Conservation (phyloP, 2,888 invertebrate species). For the Cyrtodaria siliqua region DNA sequence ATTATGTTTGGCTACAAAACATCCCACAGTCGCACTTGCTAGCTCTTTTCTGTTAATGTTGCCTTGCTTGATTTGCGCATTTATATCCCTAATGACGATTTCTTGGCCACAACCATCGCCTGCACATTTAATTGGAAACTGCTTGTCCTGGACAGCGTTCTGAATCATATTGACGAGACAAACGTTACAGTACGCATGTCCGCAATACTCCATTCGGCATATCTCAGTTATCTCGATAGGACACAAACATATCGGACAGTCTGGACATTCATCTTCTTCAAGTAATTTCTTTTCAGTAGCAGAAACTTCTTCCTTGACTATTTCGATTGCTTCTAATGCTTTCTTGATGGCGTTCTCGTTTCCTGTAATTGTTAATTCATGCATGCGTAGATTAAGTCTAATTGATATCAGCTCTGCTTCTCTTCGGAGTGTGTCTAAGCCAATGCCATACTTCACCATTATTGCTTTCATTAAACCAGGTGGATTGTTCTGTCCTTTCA, state of each 20-base stretch:
- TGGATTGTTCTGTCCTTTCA: constrained; percentile 68
- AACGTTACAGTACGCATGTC: constrained; percentile 79
- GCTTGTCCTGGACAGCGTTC: constrained; percentile 61
- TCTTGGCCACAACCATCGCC: constrained; percentile 69
- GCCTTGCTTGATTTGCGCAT: constrained; percentile 44
- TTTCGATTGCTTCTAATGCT: constrained; percentile 43
- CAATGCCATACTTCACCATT: constrained; percentile 63
- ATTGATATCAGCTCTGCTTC: constrained; percentile 52
- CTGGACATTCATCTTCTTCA: constrained; percentile 32
- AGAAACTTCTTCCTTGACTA: constrained; percentile 11
- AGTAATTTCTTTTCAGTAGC: background rate
- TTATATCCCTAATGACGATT: constrained; percentile 71
- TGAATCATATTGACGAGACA: constrained; percentile 71
- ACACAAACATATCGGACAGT: constrained; percentile 80
- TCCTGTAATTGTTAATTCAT: constrained; percentile 63
- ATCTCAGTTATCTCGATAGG: constrained; percentile 69
- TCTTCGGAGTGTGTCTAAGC: constrained; percentile 58
- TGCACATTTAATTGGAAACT: constrained; percentile 77
- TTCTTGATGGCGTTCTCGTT: constrained; percentile 50
- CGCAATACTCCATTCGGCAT: constrained; percentile 79
- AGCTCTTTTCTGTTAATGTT: constrained; percentile 50
- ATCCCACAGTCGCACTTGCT: constrained; percentile 63
- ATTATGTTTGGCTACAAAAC: constrained; percentile 67
- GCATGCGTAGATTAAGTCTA: constrained; percentile 60
- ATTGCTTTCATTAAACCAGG: constrained; percentile 74